Evolutionary conservation across 1,140 invertebrate genomes (phyloP).

Genomic region (Meloidogyne exigua): DNA sequence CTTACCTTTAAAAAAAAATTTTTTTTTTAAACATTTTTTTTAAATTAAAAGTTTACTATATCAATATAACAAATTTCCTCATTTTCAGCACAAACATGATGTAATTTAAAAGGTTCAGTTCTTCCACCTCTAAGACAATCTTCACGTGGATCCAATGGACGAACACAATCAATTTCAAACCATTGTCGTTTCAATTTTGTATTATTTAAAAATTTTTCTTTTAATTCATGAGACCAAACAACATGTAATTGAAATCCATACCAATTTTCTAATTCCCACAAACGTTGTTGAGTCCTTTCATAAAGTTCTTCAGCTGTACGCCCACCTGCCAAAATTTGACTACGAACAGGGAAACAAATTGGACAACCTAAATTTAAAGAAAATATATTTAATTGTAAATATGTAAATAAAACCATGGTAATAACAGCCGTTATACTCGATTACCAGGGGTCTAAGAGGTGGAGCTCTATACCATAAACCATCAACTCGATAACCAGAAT

Average conservation of each 20-base stretch:
- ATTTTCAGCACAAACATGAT: background rate
- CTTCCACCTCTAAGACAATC: conserved; percentile 10
- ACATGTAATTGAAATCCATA: conserved; percentile 5
- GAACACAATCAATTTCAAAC: background rate
- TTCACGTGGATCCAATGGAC: background rate
- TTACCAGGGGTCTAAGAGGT: background rate
- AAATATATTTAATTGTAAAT: background rate
- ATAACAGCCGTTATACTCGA: conserved; percentile 18
- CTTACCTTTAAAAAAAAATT: too few relatives aligned
- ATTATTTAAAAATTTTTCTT: background rate
- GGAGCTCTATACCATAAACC: background rate
- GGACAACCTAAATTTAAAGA: background rate
- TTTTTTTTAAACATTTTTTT: too few relatives aligned
- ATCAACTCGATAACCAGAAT: conserved; percentile 6
- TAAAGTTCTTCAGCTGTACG: conserved; percentile 6
- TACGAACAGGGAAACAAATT: background rate
- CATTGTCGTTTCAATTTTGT: background rate
- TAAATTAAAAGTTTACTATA: conserved; percentile 6
- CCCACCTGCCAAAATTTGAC: background rate
- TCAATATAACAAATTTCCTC: too few relatives aligned
- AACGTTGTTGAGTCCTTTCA: background rate
- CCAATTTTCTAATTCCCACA: background rate
- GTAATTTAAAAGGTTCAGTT: conserved; percentile 23
- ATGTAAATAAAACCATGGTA: conserved; percentile 8
- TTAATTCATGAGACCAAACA: background rate